These are phyloP conservation scores for Drosophila subpulchrella DNA, from an alignment of 1,140 invertebrate species.

Conservation along the genomic window DNA sequence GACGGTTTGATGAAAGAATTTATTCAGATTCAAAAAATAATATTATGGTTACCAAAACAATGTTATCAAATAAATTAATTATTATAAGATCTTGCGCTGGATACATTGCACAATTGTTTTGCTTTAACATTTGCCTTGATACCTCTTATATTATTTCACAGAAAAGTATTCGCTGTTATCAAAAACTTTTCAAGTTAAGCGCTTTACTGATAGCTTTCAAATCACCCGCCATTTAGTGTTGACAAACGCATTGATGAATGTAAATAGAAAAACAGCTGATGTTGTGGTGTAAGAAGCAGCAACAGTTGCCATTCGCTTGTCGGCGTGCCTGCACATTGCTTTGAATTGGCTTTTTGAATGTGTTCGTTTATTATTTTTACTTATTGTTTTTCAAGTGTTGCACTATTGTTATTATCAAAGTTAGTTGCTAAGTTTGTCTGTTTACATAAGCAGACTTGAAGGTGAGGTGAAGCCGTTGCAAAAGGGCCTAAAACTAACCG, in stretches of 20 bases:
- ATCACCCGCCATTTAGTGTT: constrained; percentile 5
- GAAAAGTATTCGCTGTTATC: neutral
- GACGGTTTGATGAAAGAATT: neutral
- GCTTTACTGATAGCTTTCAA: neutral
- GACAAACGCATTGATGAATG: neutral
- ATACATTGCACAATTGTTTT: no score
- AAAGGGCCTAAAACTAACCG: neutral
- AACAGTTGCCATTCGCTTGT: constrained; percentile 46
- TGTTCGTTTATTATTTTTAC: constrained; percentile 19
- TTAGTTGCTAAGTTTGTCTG: constrained; percentile 9
- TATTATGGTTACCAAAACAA: neutral
- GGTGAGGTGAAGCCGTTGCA: neutral
- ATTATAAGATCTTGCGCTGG: no score
- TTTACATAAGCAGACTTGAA: constrained; percentile 5
- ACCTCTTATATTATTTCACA: no score
- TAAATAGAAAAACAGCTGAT: constrained; percentile 4
- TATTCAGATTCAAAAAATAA: no score
- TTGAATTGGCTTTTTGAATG: constrained; percentile 57
- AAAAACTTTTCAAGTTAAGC: neutral
- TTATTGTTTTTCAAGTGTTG: constrained; percentile 24
- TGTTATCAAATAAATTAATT: no score
- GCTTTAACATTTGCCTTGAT: no score
- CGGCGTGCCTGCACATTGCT: constrained; percentile 15
- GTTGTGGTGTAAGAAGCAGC: neutral
- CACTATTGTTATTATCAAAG: neutral